These are phyloP conservation scores for Cryptus viduatorius DNA, from an alignment of 2,888 invertebrate genomes.

Conservation along the genomic window DNA sequence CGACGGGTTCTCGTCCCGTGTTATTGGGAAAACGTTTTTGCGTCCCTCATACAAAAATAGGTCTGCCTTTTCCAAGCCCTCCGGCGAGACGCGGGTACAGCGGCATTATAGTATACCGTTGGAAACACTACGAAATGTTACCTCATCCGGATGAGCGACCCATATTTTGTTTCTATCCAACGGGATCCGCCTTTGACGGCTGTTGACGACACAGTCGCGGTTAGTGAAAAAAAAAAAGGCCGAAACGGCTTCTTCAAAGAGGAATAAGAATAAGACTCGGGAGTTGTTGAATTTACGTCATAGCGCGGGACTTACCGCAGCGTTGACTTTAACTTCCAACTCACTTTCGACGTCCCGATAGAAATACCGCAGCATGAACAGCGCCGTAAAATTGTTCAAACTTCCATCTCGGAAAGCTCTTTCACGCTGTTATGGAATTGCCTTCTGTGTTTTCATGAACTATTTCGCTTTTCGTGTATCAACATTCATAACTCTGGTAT, in stretches of 20 bases:
- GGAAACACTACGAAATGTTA: not conserved
- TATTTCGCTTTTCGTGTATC: not conserved
- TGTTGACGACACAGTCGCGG: not conserved
- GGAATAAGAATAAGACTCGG: constrained; percentile 7
- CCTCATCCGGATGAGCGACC: not conserved
- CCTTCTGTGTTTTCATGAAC: not conserved
- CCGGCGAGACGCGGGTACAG: not conserved
- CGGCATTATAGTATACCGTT: not conserved
- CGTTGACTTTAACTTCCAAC: constrained; percentile 13
- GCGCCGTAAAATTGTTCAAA: not conserved
- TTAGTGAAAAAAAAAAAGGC: not conserved
- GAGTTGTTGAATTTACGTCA: constrained; percentile 9
- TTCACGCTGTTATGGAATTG: not conserved
- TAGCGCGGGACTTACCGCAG: not conserved
- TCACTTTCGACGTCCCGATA: not conserved
- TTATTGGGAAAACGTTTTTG: constrained; percentile 47
- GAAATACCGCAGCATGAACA: not conserved
- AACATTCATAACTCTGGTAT: not conserved
- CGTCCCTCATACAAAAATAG: constrained; percentile 31
- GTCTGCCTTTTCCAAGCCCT: constrained; percentile 19
- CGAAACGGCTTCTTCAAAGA: not conserved
- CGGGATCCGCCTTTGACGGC: not conserved
- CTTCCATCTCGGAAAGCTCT: not conserved
- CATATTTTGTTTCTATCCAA: not conserved
- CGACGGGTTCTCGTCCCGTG: constrained; percentile 15